Percentiles rank a stretch among this genome's conserved stretches.
phyloP scores from a whole-genome alignment of 2,888 invertebrate genomes.

The Agrotis ipsilon region DNA sequence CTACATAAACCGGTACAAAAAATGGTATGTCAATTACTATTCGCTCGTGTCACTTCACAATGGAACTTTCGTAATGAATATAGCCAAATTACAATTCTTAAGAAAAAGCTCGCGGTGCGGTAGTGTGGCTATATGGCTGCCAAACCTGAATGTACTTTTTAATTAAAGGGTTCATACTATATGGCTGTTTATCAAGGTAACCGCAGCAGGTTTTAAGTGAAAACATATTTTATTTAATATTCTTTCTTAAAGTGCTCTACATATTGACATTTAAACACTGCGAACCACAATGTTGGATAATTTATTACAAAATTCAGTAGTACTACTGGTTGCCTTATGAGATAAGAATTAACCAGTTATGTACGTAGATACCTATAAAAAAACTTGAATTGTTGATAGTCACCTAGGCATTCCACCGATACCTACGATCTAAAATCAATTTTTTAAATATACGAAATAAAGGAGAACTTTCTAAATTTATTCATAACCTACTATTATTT shows the following conservation, averaged over 20 bases:
- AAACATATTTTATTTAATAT: constrained; percentile 83
- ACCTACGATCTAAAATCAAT: neutral
- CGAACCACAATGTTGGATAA: constrained; percentile 44
- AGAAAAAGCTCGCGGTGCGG: constrained; percentile 68
- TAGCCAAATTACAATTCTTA: constrained; percentile 79
- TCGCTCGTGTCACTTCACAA: constrained; percentile 72
- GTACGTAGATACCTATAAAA: neutral
- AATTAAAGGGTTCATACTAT: constrained; percentile 85
- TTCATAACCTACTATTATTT: too few species aligned
- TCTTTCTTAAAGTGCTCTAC: constrained; percentile 85
- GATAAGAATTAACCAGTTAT: constrained; percentile 25
- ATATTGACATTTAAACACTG: constrained; percentile 74
- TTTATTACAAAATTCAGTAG: constrained; percentile 52
- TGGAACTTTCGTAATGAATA: constrained; percentile 79
- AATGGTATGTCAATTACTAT: constrained; percentile 73
- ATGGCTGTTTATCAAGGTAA: constrained; percentile 83
- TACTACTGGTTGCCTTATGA: constrained; percentile 37
- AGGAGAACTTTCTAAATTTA: too few species aligned
- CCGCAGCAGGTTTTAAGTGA: constrained; percentile 84
- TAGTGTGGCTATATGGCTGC: constrained; percentile 63
- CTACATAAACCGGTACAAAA: constrained; percentile 61
- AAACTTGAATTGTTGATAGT: neutral
- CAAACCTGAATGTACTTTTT: constrained; percentile 83
- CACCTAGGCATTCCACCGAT: too few species aligned
- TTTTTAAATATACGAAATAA: neutral